phyloP scores from a whole-genome alignment of 2,113 vertebrate genomes.

The Litocranius walleri region DNA sequence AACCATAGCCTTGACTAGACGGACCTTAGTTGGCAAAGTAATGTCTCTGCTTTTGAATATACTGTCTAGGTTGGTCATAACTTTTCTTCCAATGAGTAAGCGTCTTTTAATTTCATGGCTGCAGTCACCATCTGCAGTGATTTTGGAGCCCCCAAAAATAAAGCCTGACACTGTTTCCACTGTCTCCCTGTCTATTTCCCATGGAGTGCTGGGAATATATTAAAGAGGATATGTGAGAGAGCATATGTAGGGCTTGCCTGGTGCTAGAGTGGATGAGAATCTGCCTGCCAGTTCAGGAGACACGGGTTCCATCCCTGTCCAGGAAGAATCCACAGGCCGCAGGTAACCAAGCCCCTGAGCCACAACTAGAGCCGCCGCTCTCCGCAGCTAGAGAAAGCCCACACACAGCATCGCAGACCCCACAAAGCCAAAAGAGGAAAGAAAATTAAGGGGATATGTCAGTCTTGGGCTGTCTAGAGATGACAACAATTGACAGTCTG shows the following conservation, averaged over 20 bases:
- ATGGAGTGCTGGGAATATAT: neutral
- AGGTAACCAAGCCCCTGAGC: neutral
- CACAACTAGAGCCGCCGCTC: fast-evolving
- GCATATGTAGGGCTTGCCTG: neutral
- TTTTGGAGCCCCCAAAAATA: no score
- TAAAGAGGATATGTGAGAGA: neutral
- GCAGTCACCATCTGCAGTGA: no score
- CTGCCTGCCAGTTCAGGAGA: neutral
- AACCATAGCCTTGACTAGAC: no score
- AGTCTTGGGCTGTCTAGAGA: neutral
- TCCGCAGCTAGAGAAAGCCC: neutral
- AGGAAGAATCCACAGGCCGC: neutral
- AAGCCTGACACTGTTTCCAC: no score
- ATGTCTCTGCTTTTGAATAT: no score
- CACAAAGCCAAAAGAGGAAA: neutral
- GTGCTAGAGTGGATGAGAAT: neutral
- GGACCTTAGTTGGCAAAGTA: no score
- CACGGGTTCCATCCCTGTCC: neutral
- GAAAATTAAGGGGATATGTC: neutral
- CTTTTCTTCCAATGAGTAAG: no score
- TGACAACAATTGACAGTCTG: neutral
- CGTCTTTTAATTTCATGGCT: no score
- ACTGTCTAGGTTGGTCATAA: no score
- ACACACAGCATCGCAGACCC: neutral
- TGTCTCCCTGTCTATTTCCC: no score